Evolutionary conservation across 1,140 invertebrate genomes (phyloP).

Genomic region (Achatina immaculata): DNA sequence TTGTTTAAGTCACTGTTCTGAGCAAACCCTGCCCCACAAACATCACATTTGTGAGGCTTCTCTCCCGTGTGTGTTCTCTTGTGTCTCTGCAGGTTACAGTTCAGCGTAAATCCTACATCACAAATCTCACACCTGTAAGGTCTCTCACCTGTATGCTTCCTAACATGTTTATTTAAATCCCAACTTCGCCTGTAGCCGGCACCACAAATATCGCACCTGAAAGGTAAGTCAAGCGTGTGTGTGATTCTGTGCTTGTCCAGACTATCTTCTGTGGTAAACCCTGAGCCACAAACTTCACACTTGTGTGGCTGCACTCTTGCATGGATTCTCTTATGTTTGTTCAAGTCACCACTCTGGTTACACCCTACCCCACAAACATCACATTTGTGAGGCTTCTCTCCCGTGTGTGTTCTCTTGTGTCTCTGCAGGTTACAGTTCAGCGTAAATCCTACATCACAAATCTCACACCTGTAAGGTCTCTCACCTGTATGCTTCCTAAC

Average conservation of each 20-base stretch:
- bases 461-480: conserved; percentile 2
- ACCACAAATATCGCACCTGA: conserved; percentile 46
- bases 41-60: conserved; percentile 38
- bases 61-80: conserved; percentile 27
- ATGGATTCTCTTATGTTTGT: neutral
- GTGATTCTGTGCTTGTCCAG: neutral
- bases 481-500: conserved; percentile 6
- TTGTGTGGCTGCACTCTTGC: neutral
- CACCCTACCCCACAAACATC: neutral
- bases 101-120: conserved; percentile 81
- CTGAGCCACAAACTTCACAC: neutral
- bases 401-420: neutral
- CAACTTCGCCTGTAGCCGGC: conserved; percentile 41
- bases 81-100: conserved; percentile 27
- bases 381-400: conserved; percentile 14
- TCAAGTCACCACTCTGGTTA: neutral
- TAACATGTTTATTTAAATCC: neutral
- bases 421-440: neutral
- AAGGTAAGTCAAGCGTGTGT: neutral
- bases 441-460: neutral
- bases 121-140: conserved; percentile 82
- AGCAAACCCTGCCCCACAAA: neutral
- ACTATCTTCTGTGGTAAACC: neutral
- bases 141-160: conserved; percentile 86
- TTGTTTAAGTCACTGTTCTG: neutral